phyloP scores from a whole-genome alignment of 2,113 vertebrate species.

The Podarcis raffonei region DNA sequence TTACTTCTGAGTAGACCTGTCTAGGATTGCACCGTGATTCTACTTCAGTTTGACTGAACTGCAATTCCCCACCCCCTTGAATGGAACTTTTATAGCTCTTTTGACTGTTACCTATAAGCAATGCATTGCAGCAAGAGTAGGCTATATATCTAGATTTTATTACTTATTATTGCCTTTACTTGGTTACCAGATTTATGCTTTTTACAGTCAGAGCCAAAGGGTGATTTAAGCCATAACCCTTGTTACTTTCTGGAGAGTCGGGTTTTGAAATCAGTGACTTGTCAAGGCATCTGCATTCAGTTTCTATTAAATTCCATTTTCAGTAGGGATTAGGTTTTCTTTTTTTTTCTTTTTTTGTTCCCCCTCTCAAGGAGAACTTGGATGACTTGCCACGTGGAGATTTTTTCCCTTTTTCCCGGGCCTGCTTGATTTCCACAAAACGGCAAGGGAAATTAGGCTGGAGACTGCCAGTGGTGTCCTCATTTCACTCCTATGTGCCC shows the following conservation, averaged over 20 bases:
- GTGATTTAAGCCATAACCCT: not conserved
- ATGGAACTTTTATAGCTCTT: not conserved
- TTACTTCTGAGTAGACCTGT: not conserved
- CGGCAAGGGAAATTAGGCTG: constrained; percentile 1
- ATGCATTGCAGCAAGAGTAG: not conserved
- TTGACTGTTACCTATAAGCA: not conserved
- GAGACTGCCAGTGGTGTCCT: not conserved
- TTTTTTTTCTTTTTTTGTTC: too few relatives aligned
- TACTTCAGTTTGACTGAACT: not conserved
- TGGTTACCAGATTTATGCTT: not conserved
- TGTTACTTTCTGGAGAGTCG: not conserved
- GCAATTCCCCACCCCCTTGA: not conserved
- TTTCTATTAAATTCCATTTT: not conserved
- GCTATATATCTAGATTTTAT: not conserved
- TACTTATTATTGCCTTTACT: not conserved
- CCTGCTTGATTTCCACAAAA: constrained; percentile 13
- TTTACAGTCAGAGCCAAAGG: not conserved
- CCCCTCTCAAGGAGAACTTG: not conserved
- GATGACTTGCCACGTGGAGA: not conserved
- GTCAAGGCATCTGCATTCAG: not conserved
- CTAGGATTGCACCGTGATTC: not conserved
- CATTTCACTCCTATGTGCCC: not conserved
- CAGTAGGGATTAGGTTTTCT: not conserved
- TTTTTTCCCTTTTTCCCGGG: accelerated
- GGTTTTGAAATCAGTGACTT: not conserved